Evolutionary conservation across 2,888 invertebrate species (phyloP).

Genomic region (Hydraecia micacea): DNA sequence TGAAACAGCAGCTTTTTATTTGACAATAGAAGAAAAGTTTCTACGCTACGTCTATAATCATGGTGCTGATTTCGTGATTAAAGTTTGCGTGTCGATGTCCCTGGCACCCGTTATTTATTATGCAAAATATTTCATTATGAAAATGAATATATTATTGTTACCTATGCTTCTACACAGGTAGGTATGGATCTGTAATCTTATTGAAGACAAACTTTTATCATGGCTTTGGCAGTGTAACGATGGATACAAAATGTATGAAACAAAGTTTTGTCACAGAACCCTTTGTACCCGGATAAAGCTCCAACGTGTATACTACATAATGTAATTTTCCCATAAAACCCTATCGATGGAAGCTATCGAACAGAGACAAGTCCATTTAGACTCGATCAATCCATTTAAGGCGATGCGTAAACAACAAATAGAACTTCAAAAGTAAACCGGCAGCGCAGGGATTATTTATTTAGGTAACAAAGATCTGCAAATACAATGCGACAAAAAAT

Average conservation of each 20-base stretch:
- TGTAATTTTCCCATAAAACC: constrained; percentile 67
- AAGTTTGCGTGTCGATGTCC: too few species aligned
- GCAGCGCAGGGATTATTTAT: background rate
- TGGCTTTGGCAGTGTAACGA: background rate
- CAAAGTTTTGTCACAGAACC: constrained; percentile 21
- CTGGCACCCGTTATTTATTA: too few species aligned
- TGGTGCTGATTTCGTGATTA: too few species aligned
- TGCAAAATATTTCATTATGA: background rate
- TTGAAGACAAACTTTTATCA: constrained; percentile 1
- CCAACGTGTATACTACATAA: constrained; percentile 36
- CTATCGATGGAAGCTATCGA: constrained; percentile 41
- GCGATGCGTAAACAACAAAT: constrained; percentile 35
- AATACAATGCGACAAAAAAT: background rate
- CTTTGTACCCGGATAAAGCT: constrained; percentile 34
- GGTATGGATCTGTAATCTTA: background rate
- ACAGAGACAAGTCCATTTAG: constrained; percentile 53
- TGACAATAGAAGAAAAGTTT: too few species aligned
- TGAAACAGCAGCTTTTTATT: too few species aligned
- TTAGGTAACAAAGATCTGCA: background rate
- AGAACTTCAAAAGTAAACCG: constrained; percentile 3
- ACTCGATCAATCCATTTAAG: constrained; percentile 44
- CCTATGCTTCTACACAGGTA: background rate
- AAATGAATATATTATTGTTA: background rate
- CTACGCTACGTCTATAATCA: too few species aligned
- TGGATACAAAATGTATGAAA: constrained; percentile 14